Percentiles rank a stretch among this genome's conserved stretches.
Conservation (phyloP, 2,888 invertebrate genomes). For the Mayetiola destructor region DNA sequence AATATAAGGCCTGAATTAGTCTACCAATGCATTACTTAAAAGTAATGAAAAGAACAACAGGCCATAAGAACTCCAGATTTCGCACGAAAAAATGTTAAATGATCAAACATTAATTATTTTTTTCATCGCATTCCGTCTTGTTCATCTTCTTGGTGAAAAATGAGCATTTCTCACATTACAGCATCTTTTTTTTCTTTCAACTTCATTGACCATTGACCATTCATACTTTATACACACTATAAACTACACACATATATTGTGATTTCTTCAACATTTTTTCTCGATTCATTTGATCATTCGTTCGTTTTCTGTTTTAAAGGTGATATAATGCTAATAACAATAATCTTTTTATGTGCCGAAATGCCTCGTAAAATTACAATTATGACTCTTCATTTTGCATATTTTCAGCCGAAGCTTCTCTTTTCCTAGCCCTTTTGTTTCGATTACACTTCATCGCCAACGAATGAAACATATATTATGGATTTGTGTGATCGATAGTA, state of each 20-base stretch:
- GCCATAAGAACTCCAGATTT: no score
- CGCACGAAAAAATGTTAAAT: slow-evolving; percentile 15
- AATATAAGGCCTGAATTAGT: no score
- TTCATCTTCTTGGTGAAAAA: not conserved
- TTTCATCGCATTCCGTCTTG: not conserved
- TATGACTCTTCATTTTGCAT: not conserved
- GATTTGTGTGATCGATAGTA: not conserved
- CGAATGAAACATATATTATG: not conserved
- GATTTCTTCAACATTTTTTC: no score
- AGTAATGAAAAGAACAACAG: no score
- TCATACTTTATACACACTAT: no score
- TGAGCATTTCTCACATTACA: no score
- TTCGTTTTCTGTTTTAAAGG: slow-evolving; percentile 10
- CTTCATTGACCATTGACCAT: no score
- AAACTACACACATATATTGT: no score
- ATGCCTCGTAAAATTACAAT: slow-evolving; percentile 15
- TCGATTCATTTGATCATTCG: no score
- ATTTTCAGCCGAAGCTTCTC: not conserved
- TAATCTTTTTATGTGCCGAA: slow-evolving; percentile 15
- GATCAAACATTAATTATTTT: slow-evolving; percentile 15
- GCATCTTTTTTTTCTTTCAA: no score
- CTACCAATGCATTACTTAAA: no score
- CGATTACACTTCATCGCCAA: not conserved
- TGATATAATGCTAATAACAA: slow-evolving; percentile 16
- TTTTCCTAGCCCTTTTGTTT: not conserved